Percentiles rank a stretch among this genome's conserved stretches.
Evolutionary conservation across 2,888 invertebrate species (phyloP).

Genomic region (Phyllotreta cruciferae): DNA sequence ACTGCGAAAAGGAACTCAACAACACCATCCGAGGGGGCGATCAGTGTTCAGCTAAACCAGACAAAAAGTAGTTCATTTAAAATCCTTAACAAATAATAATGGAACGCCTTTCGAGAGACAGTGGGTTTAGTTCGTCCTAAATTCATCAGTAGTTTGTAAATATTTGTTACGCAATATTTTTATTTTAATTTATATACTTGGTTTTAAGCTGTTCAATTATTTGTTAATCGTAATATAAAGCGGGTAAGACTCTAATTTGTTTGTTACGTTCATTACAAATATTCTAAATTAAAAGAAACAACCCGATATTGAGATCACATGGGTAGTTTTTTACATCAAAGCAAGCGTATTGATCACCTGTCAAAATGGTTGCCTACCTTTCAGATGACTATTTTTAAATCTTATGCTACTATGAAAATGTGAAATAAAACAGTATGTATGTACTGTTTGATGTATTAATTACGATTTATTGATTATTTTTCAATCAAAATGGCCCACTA

Average conservation of each 20-base stretch:
- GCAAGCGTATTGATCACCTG: too few species aligned
- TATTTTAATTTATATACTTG: constrained; percentile 33
- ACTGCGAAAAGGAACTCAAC: constrained; percentile 78
- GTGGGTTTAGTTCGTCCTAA: constrained; percentile 37
- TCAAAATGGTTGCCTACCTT: too few species aligned
- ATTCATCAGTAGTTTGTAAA: constrained; percentile 42
- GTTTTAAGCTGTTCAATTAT: constrained; percentile 22
- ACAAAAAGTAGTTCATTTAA: constrained; percentile 25
- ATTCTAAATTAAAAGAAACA: too few species aligned
- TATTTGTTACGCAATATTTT: constrained; percentile 38
- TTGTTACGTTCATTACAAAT: neutral
- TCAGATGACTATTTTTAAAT: too few species aligned
- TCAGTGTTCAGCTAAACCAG: constrained; percentile 32
- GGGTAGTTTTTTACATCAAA: too few species aligned
- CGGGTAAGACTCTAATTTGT: constrained; percentile 18
- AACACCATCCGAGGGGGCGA: constrained; percentile 48
- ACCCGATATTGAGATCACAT: too few species aligned
- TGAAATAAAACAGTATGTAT: too few species aligned
- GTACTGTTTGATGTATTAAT: too few species aligned
- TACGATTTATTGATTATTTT: too few species aligned
- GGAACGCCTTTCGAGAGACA: constrained; percentile 36
- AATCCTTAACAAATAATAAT: constrained; percentile 25
- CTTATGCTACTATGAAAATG: too few species aligned
- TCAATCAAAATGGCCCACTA: too few species aligned
- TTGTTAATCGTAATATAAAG: constrained; percentile 34